Percentiles rank a stretch among this genome's conserved stretches.
Conservation (phyloP, 2,113 vertebrate species). For the Riparia riparia region DNA sequence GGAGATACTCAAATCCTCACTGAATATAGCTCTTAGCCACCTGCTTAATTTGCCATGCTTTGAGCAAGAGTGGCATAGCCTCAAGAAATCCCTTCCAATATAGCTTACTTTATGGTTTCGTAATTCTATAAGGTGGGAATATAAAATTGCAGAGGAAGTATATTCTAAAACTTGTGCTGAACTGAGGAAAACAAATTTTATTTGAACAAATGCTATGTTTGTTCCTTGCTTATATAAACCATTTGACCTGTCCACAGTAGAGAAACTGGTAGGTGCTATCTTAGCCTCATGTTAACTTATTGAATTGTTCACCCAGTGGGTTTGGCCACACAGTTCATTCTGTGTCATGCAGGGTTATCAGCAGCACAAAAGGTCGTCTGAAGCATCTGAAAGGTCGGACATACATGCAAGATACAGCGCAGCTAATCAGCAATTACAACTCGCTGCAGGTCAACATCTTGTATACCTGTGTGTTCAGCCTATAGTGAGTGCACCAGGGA, state of each 20-base stretch:
- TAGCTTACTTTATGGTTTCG: neutral
- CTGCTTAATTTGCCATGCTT: neutral
- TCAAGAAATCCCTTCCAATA: neutral
- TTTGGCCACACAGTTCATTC: neutral
- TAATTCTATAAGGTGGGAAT: neutral
- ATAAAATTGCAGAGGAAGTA: neutral
- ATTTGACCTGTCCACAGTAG: neutral
- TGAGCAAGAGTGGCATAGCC: neutral
- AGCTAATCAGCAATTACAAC: neutral
- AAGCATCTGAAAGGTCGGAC: neutral
- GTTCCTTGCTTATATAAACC: neutral
- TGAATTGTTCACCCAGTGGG: rapidly evolving
- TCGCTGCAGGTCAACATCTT: neutral
- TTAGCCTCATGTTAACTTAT: neutral
- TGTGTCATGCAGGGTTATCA: neutral
- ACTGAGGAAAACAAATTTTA: neutral
- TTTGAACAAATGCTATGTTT: neutral
- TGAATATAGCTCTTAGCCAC: neutral
- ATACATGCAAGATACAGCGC: neutral
- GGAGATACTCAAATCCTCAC: neutral
- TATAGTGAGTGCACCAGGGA: neutral
- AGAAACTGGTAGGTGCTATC: neutral
- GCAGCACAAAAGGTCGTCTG: neutral
- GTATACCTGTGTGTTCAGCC: neutral
- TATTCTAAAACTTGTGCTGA: neutral